Evolutionary conservation across 2,113 vertebrate species (phyloP).

Genomic region (Ictalurus punctatus): DNA sequence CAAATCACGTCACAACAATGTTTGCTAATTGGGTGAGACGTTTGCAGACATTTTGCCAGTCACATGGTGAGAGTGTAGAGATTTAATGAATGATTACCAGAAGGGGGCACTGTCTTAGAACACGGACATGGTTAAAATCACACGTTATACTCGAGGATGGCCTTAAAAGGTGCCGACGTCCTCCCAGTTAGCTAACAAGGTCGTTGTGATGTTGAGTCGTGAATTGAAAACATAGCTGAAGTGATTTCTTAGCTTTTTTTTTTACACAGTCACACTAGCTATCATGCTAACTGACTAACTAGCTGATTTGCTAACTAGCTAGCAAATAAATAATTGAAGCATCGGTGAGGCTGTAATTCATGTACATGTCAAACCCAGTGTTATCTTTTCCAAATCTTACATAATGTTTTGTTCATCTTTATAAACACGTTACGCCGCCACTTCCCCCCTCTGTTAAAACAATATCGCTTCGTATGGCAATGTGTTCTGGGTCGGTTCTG

Average conservation of each 20-base stretch:
- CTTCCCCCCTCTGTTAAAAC: background rate
- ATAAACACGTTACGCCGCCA: background rate
- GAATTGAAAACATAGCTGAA: too few relatives aligned
- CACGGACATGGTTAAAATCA: too few relatives aligned
- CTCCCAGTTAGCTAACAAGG: too few relatives aligned
- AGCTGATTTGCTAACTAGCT: background rate
- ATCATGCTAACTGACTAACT: background rate
- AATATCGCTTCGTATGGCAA: background rate
- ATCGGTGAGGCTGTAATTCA: background rate
- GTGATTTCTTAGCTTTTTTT: too few relatives aligned
- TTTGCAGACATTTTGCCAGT: too few relatives aligned
- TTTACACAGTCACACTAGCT: too few relatives aligned
- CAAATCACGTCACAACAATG: too few relatives aligned
- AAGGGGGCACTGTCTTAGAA: background rate
- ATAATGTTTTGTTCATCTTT: background rate
- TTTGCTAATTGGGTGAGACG: too few relatives aligned
- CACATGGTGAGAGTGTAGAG: too few relatives aligned
- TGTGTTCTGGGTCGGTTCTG: background rate
- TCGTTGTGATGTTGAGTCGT: too few relatives aligned
- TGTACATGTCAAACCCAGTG: background rate
- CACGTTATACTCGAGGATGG: too few relatives aligned
- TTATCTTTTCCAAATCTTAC: background rate
- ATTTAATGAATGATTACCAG: background rate
- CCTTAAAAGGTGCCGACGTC: too few relatives aligned
- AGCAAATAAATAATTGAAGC: background rate